Evolutionary conservation across 2,113 vertebrate species (phyloP), one percentile per base, ranked within the genome.

Genomic region (Psittacula cyanocephala): DNA sequence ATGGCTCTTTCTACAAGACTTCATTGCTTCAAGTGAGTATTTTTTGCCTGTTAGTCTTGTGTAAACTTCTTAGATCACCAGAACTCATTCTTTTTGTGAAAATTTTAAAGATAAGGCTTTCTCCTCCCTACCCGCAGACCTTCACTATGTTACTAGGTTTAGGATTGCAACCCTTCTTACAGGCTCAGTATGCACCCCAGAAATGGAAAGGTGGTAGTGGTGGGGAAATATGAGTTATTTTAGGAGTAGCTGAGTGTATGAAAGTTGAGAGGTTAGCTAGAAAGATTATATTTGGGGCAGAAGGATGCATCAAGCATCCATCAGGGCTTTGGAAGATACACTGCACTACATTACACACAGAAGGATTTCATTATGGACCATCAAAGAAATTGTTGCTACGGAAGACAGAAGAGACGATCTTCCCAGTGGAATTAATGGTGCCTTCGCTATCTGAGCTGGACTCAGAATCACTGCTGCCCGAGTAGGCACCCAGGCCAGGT

Each of bases 381-480:
- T 98, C 98, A 0, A 98, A 98, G 94, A 97, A 98, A 75, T 92
- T 97, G 93, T 97, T 98, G 95, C 98, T 97, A 22, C 98, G 97
- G 64, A 98, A 98, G 68, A 98, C 98, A 16, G 98, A 98, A 27
- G 98, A 98, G 76, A 98, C 97, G 6, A 98, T 98, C 97, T 98
- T 98, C 93, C 98, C 98, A 2, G 98, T 98, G 95, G 99, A 98
- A 55, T 98, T 98, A 77, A 98, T 98, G 2, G 98, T 99, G 98
- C 99, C 99, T 97, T 99, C 99, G 7, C 99, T 99, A 97, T 99
- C 99, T 1, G 99, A 99, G 98, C 99, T 99, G 97, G 99, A 99
- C 96, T 99, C 99, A 0, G 99, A 99, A 81, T 99, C 99, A 20
- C 99, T 99, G 99, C 99, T 99, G 77, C 99, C 99, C 0, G 99